Evolutionary conservation across 2,113 vertebrate species (phyloP).

Genomic region (Oostethus manadensis): DNA sequence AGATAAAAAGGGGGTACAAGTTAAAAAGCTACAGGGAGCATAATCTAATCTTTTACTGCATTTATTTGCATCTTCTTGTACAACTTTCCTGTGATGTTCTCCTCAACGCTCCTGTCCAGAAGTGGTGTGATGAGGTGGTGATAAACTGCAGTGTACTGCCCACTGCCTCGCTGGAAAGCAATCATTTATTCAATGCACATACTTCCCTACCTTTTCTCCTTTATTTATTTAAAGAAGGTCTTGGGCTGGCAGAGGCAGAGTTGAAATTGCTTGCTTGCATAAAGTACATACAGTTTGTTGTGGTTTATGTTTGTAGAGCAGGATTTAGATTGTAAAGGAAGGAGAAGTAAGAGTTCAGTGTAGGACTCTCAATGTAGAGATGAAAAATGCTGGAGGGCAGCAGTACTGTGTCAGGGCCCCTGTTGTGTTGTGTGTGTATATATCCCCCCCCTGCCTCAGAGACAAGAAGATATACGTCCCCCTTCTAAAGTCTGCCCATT

Average conservation of each 20-base stretch:
- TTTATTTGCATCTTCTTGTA: conserved; percentile 15
- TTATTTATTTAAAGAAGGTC: conserved; percentile 24
- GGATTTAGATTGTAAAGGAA: conserved; percentile 20
- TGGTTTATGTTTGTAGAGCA: conserved; percentile 22
- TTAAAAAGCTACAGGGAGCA: neutral
- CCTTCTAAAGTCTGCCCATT: conserved; percentile 56
- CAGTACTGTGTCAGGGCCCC: conserved; percentile 43
- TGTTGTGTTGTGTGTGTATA: conserved; percentile 16
- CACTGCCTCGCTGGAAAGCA: neutral
- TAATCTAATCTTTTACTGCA: neutral
- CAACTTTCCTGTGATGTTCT: neutral
- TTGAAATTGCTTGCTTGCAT: conserved; percentile 19
- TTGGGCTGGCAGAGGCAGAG: conserved; percentile 9
- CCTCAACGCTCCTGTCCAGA: neutral
- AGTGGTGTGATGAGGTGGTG: neutral
- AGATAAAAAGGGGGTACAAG: neutral
- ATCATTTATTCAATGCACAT: conserved; percentile 1
- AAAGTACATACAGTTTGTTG: conserved; percentile 12
- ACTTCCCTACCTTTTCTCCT: neutral
- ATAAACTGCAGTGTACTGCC: neutral
- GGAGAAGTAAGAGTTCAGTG: conserved; percentile 17
- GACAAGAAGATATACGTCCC: conserved; percentile 66
- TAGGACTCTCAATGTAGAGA: conserved; percentile 47
- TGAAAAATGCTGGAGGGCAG: conserved; percentile 48
- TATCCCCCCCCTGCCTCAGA: conserved; percentile 47